A percentile compares a stretch with the other conserved stretches of the same genome.
Conservation (phyloP, 2,797 vertebrate species). For the Mustela erminea region DNA sequence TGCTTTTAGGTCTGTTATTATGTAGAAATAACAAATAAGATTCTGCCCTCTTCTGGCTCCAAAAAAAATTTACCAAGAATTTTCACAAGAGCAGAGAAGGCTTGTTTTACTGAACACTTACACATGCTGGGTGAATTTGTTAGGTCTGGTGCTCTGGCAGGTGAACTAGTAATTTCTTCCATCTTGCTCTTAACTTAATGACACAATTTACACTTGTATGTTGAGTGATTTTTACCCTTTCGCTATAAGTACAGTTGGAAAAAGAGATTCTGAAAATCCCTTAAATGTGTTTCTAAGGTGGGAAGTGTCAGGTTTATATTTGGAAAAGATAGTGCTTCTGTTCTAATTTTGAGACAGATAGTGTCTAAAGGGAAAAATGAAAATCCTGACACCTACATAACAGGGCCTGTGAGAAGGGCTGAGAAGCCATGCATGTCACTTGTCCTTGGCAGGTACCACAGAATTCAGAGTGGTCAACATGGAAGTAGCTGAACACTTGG, state of each 20-base stretch:
- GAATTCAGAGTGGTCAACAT: neutral
- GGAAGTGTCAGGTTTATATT: neutral
- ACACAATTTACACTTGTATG: neutral
- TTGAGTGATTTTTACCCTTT: conserved; percentile 20
- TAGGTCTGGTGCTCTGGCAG: neutral
- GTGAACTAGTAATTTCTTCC: neutral
- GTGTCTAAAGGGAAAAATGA: conserved; percentile 13
- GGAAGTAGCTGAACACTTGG: neutral
- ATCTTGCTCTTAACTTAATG: neutral
- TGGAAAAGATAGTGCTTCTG: neutral
- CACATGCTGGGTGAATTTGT: neutral
- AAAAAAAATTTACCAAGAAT: conserved; percentile 56
- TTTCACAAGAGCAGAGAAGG: neutral
- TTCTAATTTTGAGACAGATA: neutral
- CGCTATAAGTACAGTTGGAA: neutral
- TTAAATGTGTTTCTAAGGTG: conserved; percentile 35
- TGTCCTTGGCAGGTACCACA: neutral
- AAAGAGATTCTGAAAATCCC: conserved; percentile 31
- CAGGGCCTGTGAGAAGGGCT: neutral
- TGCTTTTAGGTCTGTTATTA: neutral
- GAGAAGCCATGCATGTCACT: neutral
- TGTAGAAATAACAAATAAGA: conserved; percentile 62
- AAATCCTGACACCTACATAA: neutral
- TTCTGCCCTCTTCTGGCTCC: conserved; percentile 81
- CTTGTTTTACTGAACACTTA: neutral